Base-by-base conservation (phyloP, 2,113 vertebrate species). In the Indicator indicator region DNA sequence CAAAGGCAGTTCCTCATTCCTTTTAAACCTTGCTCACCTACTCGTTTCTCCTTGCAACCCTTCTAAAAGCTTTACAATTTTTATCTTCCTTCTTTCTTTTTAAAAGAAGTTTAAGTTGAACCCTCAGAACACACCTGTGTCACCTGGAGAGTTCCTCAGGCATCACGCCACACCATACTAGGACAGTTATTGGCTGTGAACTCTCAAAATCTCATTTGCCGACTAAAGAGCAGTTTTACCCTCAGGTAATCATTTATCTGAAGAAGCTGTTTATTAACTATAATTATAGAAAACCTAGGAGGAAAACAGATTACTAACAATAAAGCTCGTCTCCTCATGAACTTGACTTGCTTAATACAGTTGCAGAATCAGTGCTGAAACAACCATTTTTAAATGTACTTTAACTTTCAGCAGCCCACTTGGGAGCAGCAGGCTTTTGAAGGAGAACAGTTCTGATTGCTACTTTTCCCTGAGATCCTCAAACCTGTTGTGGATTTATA, bases 211-310 rank as follows among this genome's bases (percentile, higher is more conserved):
- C 44, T 32, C 82, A 68, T 68, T 83, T 90, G 82, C 78, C 95
- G 78, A 95, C 55, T 91, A 72, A 82, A 91, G 78, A 88, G 63
- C 88, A 96, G 40, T 71, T 81, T 92, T 84, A 88, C 78, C 75
- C 82, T 63, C 50, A 88, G 82, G 72, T 90, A 94, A 97, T 89
- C 76, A 95, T 94, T 96, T 56, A 93, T 72, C 62, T 94, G 58
- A 79, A 87, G 62, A 48, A 93, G 86, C 89, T 95, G 84, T 87
- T 94, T 72, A 96, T 96, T 87, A 96, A 93, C 92, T 58, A 24
- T 69, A 83, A 85, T 62, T 90, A 82, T 2, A 83, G 48, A 65
- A 36, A 86, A 52, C 50, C 33, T 20, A 33, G 62, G 59, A 86
- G 38, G 20, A 65, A 82, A 71, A 44, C 5, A 88, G 68, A 70